phyloP scores from a whole-genome alignment of 2,888 invertebrate species.

The Conops quadrifasciatus region DNA sequence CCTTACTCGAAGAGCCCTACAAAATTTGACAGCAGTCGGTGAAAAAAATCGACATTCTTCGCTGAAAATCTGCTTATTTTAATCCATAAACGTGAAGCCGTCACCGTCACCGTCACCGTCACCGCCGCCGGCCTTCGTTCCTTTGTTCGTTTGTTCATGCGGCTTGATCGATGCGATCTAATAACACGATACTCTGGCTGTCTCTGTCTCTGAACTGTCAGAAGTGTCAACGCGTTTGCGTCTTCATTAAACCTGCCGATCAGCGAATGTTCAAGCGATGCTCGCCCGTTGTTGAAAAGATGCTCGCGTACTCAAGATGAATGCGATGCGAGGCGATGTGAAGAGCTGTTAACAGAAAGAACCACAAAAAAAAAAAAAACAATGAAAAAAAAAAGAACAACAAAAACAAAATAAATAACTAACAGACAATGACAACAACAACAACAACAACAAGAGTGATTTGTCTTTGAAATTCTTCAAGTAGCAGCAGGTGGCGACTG shows the following conservation, averaged over 20 bases:
- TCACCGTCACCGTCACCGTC: neutral
- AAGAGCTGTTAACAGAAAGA: neutral
- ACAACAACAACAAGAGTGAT: neutral
- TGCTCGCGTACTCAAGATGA: neutral
- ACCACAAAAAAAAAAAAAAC: neutral
- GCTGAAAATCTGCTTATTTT: constrained; percentile 19
- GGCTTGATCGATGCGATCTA: constrained; percentile 24
- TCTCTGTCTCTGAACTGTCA: constrained; percentile 38
- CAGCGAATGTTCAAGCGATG: neutral
- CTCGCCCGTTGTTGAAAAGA: no score
- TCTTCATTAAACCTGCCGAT: constrained; percentile 29
- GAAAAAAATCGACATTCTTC: neutral
- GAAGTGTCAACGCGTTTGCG: constrained; percentile 33
- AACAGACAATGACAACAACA: neutral
- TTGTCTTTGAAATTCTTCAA: constrained; percentile 20
- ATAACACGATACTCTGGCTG: constrained; percentile 33
- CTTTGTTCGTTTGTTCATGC: neutral
- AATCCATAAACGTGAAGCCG: constrained; percentile 19
- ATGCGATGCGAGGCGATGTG: neutral
- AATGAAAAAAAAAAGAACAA: constrained; percentile 7
- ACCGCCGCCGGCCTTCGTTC: neutral
- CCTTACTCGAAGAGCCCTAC: constrained; percentile 8
- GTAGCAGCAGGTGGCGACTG: constrained; percentile 28
- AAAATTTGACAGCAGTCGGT: constrained; percentile 18
- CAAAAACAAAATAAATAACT: no score